These are phyloP conservation scores for Triops longicaudatus DNA, from an alignment of 1,140 invertebrate genomes.

Conservation along the genomic window DNA sequence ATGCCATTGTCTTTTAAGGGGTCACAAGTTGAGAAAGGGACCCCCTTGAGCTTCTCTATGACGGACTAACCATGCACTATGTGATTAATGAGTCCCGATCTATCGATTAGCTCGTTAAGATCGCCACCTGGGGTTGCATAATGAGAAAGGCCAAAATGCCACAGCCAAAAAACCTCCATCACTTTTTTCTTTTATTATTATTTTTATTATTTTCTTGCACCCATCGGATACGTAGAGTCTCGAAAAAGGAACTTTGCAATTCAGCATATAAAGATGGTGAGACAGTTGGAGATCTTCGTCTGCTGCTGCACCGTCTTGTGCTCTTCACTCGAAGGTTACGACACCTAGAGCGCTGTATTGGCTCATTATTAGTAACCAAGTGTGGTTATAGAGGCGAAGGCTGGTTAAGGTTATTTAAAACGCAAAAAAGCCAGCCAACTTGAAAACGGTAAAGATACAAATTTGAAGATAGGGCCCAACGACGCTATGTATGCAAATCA, in stretches of 20 bases:
- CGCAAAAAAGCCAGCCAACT: too few relatives aligned
- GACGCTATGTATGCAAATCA: background rate
- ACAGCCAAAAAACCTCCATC: background rate
- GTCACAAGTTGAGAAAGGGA: background rate
- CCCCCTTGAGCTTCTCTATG: slow-evolving; percentile 21
- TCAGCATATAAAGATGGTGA: background rate
- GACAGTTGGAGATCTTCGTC: too few relatives aligned
- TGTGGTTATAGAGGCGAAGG: background rate
- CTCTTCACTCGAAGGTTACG: background rate
- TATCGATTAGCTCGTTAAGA: slow-evolving; percentile 26
- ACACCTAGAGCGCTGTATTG: background rate
- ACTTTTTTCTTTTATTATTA: too few relatives aligned
- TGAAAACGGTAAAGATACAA: too few relatives aligned
- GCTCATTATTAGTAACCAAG: background rate
- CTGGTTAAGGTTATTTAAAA: background rate
- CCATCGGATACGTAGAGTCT: too few relatives aligned
- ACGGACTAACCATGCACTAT: slow-evolving; percentile 7
- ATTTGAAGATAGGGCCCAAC: background rate
- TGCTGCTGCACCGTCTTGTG: too few relatives aligned
- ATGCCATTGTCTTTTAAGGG: slow-evolving; percentile 11
- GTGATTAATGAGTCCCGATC: slow-evolving; percentile 25
- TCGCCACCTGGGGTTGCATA: slow-evolving; percentile 26
- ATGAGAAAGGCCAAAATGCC: slow-evolving; percentile 19
- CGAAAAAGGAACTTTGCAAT: background rate
- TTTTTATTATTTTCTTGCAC: too few relatives aligned